These are phyloP conservation scores for Agriotes lineatus DNA, from an alignment of 2,888 invertebrate species.

Conservation along the genomic window DNA sequence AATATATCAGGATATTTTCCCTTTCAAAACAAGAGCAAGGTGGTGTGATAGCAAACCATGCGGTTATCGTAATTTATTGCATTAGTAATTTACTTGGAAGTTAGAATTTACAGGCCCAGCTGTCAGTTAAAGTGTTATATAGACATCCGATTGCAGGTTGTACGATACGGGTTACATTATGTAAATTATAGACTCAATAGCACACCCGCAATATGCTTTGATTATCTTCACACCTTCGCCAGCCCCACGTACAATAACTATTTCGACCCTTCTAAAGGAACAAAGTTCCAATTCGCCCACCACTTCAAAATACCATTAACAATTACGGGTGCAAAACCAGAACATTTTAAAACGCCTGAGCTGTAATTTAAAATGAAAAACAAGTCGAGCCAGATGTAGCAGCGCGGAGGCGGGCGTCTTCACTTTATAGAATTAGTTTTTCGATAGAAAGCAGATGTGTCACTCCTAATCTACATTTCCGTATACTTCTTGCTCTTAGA, in stretches of 20 bases:
- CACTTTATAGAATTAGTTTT: slow-evolving; percentile 34
- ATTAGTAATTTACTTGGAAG: slow-evolving; percentile 26
- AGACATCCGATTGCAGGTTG: slow-evolving; percentile 39
- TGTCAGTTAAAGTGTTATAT: slow-evolving; percentile 38
- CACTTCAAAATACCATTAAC: neutral
- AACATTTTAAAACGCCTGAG: neutral
- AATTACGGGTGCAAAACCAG: neutral
- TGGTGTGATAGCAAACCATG: slow-evolving; percentile 21
- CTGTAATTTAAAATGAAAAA: slow-evolving; percentile 9
- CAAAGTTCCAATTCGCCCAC: neutral
- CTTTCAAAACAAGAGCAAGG: slow-evolving; percentile 15
- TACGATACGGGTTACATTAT: slow-evolving; percentile 28
- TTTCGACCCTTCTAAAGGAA: neutral
- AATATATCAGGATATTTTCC: slow-evolving; percentile 25
- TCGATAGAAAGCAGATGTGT: slow-evolving; percentile 30
- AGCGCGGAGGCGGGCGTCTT: neutral
- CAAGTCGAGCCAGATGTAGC: slow-evolving; percentile 8
- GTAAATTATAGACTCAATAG: slow-evolving; percentile 31
- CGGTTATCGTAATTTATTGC: slow-evolving; percentile 31
- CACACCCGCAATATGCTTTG: slow-evolving; percentile 10
- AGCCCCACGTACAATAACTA: neutral
- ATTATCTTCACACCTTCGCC: slow-evolving; percentile 11
- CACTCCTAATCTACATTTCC: slow-evolving; percentile 11
- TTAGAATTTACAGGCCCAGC: slow-evolving; percentile 32
- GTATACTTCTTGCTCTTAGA: neutral